Evolutionary conservation across 2,113 vertebrate species (phyloP).

Genomic region (Sceloporus undulatus): DNA sequence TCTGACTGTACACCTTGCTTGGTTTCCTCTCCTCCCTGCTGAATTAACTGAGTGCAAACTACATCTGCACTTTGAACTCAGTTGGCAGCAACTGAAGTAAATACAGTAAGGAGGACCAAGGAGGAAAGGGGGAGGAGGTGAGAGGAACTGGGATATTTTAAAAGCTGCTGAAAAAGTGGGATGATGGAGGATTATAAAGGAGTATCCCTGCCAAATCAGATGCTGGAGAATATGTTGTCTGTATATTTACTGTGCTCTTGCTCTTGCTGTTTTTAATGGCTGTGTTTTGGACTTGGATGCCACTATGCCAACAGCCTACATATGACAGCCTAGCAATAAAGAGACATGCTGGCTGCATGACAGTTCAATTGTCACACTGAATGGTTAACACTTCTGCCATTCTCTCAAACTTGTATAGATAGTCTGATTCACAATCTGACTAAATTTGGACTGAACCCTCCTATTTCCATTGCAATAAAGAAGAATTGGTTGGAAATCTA

Average conservation of each 20-base stretch:
- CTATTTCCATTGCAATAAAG: neutral
- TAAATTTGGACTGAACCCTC: neutral
- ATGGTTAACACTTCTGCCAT: neutral
- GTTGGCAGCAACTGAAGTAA: no score
- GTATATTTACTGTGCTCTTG: neutral
- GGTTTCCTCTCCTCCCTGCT: no score
- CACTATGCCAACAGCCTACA: slow-evolving; percentile 14
- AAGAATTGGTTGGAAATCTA: neutral
- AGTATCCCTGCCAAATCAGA: neutral
- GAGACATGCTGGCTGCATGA: neutral
- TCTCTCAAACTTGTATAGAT: neutral
- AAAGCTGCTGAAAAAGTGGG: no score
- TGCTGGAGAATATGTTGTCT: neutral
- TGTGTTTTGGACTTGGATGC: slow-evolving; percentile 2
- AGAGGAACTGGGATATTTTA: no score
- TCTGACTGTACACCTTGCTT: no score
- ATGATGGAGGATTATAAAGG: no score
- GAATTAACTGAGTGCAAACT: no score
- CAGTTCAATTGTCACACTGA: neutral
- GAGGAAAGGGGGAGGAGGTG: no score
- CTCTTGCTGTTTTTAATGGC: neutral
- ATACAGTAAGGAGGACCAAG: no score
- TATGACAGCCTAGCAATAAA: neutral
- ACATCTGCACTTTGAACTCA: no score
- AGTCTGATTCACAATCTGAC: neutral